These are phyloP conservation scores for Smithornis capensis DNA, from an alignment of 2,113 vertebrate genomes.

Conservation along the genomic window DNA sequence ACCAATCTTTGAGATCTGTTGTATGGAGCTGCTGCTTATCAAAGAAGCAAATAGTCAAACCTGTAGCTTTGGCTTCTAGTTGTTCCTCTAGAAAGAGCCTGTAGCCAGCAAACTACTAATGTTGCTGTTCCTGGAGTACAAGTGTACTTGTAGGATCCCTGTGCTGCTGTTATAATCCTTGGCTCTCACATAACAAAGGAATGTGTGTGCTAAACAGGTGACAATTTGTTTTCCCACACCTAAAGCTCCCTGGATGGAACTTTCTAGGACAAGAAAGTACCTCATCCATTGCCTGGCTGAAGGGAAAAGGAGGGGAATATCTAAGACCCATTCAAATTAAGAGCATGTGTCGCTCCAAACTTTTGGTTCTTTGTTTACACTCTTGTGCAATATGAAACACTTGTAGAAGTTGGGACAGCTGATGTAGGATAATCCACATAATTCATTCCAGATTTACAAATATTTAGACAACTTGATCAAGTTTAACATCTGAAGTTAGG, in stretches of 20 bases:
- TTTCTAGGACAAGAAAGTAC: neutral
- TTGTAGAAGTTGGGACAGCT: neutral
- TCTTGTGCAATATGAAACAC: neutral
- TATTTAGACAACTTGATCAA: constrained; percentile 16
- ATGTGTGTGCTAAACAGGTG: neutral
- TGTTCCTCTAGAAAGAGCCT: constrained; percentile 21
- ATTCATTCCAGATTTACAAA: constrained; percentile 36
- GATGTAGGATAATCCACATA: neutral
- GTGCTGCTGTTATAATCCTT: neutral
- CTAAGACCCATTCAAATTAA: neutral
- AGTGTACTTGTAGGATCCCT: constrained; percentile 3
- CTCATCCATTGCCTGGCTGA: neutral
- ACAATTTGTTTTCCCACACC: neutral
- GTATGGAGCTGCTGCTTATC: neutral
- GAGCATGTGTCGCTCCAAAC: neutral
- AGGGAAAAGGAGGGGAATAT: neutral
- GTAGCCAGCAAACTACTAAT: constrained; percentile 22
- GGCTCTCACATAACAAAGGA: neutral
- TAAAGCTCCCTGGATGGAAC: neutral
- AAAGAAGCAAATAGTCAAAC: constrained; percentile 13
- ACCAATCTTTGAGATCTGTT: neutral
- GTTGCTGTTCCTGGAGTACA: neutral
- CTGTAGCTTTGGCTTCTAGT: constrained; percentile 39
- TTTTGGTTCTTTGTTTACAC: neutral
- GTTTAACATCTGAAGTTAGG: neutral